These are phyloP conservation scores for Dipodomys merriami DNA, from an alignment of 2,113 vertebrate genomes.

Conservation along the genomic window DNA sequence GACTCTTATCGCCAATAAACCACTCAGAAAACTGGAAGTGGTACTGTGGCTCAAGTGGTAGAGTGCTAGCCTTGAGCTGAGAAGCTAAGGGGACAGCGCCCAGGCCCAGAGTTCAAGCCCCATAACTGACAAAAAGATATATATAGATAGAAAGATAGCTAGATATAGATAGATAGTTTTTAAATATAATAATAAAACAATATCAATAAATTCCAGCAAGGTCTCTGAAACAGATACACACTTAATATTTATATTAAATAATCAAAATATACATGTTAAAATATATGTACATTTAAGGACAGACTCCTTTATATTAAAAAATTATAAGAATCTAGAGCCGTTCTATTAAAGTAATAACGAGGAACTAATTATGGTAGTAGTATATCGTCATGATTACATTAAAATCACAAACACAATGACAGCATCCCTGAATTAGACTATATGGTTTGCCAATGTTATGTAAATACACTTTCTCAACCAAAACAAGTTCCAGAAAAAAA, in stretches of 20 bases:
- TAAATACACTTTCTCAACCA: conserved; percentile 12
- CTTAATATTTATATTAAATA: conserved; percentile 33
- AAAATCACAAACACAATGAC: conserved; percentile 5
- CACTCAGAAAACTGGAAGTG: too few species aligned
- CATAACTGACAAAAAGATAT: too few species aligned
- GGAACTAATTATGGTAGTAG: neutral
- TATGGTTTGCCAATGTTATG: neutral
- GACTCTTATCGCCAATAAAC: too few species aligned
- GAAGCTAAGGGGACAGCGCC: too few species aligned
- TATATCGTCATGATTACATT: neutral
- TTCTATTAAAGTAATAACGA: conserved; percentile 48
- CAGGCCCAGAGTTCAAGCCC: too few species aligned
- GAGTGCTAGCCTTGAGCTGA: too few species aligned
- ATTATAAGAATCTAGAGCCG: conserved; percentile 15
- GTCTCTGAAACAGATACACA: neutral
- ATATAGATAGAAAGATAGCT: too few species aligned
- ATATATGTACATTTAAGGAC: conserved; percentile 19
- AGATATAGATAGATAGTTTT: neutral
- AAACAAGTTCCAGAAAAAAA: conserved; percentile 15
- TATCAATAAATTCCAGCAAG: neutral
- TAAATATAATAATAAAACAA: conserved; percentile 32
- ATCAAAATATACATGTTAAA: conserved; percentile 29
- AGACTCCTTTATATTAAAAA: conserved; percentile 4
- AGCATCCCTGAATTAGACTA: neutral
- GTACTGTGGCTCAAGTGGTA: too few species aligned